Evolutionary conservation across 2,113 vertebrate genomes (phyloP).

Genomic region (Gadus macrocephalus): DNA sequence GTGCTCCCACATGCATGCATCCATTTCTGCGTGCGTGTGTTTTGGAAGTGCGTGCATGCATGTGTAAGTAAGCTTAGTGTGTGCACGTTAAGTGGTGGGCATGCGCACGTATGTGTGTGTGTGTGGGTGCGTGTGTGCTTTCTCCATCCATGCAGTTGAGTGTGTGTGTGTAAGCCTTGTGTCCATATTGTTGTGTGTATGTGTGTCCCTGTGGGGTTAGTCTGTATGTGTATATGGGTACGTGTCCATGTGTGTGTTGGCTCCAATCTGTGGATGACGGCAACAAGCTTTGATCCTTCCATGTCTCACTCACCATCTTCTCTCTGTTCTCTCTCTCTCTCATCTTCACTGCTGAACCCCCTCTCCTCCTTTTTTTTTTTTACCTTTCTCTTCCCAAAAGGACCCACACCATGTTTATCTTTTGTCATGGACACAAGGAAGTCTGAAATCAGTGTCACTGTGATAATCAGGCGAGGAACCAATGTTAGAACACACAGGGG

Average conservation of each 20-base stretch:
- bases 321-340: neutral
- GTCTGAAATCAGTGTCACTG: too few species aligned
- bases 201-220: constrained; percentile 14
- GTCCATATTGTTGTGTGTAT: constrained; percentile 11
- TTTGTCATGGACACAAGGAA: too few species aligned
- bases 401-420: neutral
- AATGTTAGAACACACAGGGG: too few species aligned
- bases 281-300: constrained; percentile 47
- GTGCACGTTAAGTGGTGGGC: neutral
- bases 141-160: constrained; percentile 4
- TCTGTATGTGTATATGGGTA: constrained; percentile 21
- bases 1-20: neutral
- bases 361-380: neutral
- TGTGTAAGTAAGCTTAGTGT: constrained; percentile 13
- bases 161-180: constrained; percentile 17
- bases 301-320: constrained; percentile 12
- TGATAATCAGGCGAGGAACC: too few species aligned
- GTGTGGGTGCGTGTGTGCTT: constrained; percentile 18
- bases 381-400: neutral
- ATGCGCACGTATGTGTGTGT: constrained; percentile 19
- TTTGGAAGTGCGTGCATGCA: neutral
- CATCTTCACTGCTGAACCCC: neutral
- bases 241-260: constrained; percentile 14
- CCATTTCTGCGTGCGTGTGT: neutral
- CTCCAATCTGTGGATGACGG: constrained; percentile 62